Evolutionary conservation across 2,888 invertebrate genomes (phyloP), one percentile per base, ranked within the genome.

Genomic region (Andrena camellia): DNA sequence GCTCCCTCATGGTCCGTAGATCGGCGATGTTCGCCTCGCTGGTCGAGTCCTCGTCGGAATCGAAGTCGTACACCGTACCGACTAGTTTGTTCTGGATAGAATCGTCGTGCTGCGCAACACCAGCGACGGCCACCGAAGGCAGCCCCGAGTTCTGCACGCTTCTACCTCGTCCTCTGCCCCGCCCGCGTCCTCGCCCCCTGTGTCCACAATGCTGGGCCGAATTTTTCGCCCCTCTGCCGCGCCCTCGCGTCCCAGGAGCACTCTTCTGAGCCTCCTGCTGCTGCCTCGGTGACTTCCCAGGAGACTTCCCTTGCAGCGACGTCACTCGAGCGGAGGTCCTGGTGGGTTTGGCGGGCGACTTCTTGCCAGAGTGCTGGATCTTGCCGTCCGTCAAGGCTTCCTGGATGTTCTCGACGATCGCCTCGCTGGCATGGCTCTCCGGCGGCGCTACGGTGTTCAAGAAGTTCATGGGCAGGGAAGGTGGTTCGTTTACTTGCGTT

Each of bases 51-150:
- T 98, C 98, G 85, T 98, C 97, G 85, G 97, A 97, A 93, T 98
- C 96, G 86, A 97, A 96, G 93, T 97, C 98, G 90, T 98, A 98
- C 1, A 98, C 98, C 2, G 98, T 98, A 8, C 98, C 98, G 7
- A 96, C 96, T 52, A 98, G 94, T 92, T 97, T 97, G 92, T 96
- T 97, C 85, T 97, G 97, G 80, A 97, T 97, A 2, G 97, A 96
- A 89, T 96, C 96, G 29, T 95, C 95, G 88, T 95, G 95, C 75
- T 96, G 95, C 54, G 95, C 92, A 0, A 87, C 84, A 71, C 89
- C 90, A 0, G 86, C 76, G 3, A 86, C 87, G 6, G 89, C 78
- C 7, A 90, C 73, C 59, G 90, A 60, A 2, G 89, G 62, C 17
- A 89, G 81, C 10, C 86, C 76, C 0, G 88, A 73, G 70, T 80